These are phyloP conservation scores for Lophius americanus DNA, from an alignment of 2,797 vertebrate species.

Conservation along the genomic window DNA sequence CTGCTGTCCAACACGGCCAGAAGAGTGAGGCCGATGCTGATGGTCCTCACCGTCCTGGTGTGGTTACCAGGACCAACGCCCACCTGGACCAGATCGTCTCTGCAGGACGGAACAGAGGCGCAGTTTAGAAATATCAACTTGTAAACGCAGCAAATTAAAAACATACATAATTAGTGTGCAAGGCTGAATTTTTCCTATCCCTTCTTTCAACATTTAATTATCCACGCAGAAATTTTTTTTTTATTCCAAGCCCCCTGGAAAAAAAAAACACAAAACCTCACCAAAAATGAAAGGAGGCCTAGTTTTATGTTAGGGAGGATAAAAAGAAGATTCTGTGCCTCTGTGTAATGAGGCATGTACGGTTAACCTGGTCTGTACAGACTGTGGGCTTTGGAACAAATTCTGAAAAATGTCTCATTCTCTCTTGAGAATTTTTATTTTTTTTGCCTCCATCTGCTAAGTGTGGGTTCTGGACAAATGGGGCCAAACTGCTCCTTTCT, in stretches of 20 bases:
- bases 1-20: slow-evolving; percentile 87
- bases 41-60: slow-evolving; percentile 86
- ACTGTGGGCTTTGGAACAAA: no score
- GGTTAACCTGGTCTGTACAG: no score
- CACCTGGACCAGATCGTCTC: slow-evolving; percentile 94
- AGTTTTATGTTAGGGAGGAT: no score
- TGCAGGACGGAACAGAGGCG: slow-evolving; percentile 51
- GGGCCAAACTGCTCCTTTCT: slow-evolving; percentile 16
- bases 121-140: background rate
- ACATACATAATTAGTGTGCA: background rate
- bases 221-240: background rate
- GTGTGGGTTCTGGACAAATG: slow-evolving; percentile 20
- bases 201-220: background rate
- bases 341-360: background rate
- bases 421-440: no score
- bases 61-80: slow-evolving; percentile 86
- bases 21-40: slow-evolving; percentile 88
- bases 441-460: background rate
- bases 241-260: background rate
- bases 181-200: background rate
- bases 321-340: background rate
- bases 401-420: no score
- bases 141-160: background rate
- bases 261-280: background rate
- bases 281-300: no score